Evolutionary conservation across 37 sponge, comb jelly and placozoan genomes (phyloP), one percentile per base, ranked within the genome.

Genomic region (Mnemiopsis leidyi): DNA sequence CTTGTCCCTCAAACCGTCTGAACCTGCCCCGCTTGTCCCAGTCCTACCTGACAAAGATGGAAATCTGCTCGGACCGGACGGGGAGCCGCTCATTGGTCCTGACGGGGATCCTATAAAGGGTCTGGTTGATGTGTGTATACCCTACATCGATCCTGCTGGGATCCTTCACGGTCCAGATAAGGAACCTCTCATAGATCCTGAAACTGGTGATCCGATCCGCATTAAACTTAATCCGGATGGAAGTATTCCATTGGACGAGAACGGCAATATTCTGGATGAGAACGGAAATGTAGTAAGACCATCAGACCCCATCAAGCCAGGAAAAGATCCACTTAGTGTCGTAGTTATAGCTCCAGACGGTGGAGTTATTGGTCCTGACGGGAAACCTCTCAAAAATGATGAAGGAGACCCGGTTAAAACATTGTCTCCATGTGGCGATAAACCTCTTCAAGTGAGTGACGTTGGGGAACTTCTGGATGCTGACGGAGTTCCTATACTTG

Each of bases 361-460:
- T 23, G 75, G 30, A 5, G 75, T 71, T 5, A 71, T 71, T 25
- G 75, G 75, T 7, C 75, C 75, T 23, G 75, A 71, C 20, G 75
- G 75, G 75, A n/a, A 71, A 25, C 75, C 30, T 71, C n/a, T 71
- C 3, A 28, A 5, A 25, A 28, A 71, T 28, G 3, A n/a, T 71
- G 75, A 71, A 28, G 75, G 75, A 28, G 30, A 28, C 2, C 75
- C 75, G 5, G 75, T 71, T 25, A 29, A n/a, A 5, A 71, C 75
- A 5, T 71, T 71, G 30, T 71, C n/a, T 28, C 75, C 75, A n/a
- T 71, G 75, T 71, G 75, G 75, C n/a, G 75, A 71, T 71, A 28
- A 5, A 28, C 75, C 75, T 28, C 75, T 71, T 25, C 75, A 71
- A 28, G 75, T 71, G 5, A 71, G n/a, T 28, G 75, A 71, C 20